Percentiles rank a stretch among this genome's conserved stretches.
These are phyloP conservation scores for Danaus chrysippus DNA, from an alignment of 2,888 invertebrate genomes.

Conservation along the genomic window DNA sequence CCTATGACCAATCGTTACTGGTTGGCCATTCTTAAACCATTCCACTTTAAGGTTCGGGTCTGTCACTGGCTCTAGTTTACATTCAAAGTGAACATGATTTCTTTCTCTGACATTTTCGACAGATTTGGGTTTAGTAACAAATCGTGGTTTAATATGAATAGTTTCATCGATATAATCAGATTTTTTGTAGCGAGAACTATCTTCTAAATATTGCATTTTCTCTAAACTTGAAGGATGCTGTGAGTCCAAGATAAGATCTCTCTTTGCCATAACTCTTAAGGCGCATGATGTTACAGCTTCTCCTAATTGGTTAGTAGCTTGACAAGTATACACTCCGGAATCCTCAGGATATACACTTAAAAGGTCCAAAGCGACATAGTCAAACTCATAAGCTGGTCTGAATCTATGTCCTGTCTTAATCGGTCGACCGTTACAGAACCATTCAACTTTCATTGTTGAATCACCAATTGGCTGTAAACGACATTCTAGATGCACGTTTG, in stretches of 20 bases:
- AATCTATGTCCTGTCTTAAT: constrained; percentile 96
- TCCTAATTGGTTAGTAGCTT: constrained; percentile 95
- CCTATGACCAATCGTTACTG: constrained; percentile 95
- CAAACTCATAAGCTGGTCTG: constrained; percentile 97
- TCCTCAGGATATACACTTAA: constrained; percentile 98
- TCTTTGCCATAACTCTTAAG: constrained; percentile 92
- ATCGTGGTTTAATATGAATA: constrained; percentile 89
- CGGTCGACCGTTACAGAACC: constrained; percentile 97
- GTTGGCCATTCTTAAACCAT: constrained; percentile 97
- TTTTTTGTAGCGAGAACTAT: constrained; percentile 90
- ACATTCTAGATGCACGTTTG: constrained; percentile 95
- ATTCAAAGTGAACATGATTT: constrained; percentile 97
- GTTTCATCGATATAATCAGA: constrained; percentile 90
- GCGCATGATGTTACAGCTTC: constrained; percentile 96
- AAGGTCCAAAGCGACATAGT: constrained; percentile 97
- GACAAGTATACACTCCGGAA: constrained; percentile 96
- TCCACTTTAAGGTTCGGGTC: constrained; percentile 98
- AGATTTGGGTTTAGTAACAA: constrained; percentile 92
- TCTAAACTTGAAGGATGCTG: constrained; percentile 95
- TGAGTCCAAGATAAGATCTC: constrained; percentile 91
- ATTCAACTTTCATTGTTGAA: constrained; percentile 94
- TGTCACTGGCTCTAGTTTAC: constrained; percentile 97
- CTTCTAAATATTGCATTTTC: constrained; percentile 95
- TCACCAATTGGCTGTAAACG: constrained; percentile 94
- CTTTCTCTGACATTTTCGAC: constrained; percentile 92